Base-by-base conservation (phyloP, 35 echinoderm and acorn worm species). In the Ophiothrix spiculata region DNA sequence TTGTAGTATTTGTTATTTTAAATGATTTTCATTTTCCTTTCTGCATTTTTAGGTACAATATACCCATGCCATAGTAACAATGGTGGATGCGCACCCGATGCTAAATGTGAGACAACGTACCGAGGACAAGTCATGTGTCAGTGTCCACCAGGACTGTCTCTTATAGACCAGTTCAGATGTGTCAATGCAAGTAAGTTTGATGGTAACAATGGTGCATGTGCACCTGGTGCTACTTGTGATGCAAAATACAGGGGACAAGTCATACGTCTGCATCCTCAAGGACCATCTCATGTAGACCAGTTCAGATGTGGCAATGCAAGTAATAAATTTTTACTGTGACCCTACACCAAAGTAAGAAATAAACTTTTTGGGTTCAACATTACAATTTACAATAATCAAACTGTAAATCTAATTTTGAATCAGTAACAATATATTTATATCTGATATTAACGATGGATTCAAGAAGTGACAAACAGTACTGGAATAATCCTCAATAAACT, bases 201-300 rank as follows among this genome's bases (percentile, higher is more conserved):
- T 49, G 17, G 35, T 25, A 37, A 91, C 21, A 97, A 97, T 80
- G 94, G 94, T 35, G 94, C 90, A 1, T 97, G 94, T 90, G 90
- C 92, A 1, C n/a, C n/a, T n/a, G n/a, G n/a, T n/a, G 87, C 31
- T 11, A 60, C 23, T 3, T 97, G 94, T 60, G 33, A 4, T 13
- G 87, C 84, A 12, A 80, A 97, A 56, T 80, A 12, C 79, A 97
- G 94, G 87, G 94, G 90, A 40, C 76, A 80, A 13, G 84, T 97
- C 25, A 1, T 39, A 12, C 93, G 94, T 42, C 36, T 4, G 21
- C 93, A 91, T 41, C 34, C 69, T 23, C 36, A 82, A 32, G 76
- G 82, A 33, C 25, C 87, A 32, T 14, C 34, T 17, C 41, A 92
- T 0, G 49, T 64, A 13, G 77, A 90, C 79, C 63, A 89, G 28